Percentiles rank a stretch among this genome's conserved stretches.
These are phyloP conservation scores for Nerophis ophidion DNA, from an alignment of 2,113 vertebrate genomes.

Conservation along the genomic window DNA sequence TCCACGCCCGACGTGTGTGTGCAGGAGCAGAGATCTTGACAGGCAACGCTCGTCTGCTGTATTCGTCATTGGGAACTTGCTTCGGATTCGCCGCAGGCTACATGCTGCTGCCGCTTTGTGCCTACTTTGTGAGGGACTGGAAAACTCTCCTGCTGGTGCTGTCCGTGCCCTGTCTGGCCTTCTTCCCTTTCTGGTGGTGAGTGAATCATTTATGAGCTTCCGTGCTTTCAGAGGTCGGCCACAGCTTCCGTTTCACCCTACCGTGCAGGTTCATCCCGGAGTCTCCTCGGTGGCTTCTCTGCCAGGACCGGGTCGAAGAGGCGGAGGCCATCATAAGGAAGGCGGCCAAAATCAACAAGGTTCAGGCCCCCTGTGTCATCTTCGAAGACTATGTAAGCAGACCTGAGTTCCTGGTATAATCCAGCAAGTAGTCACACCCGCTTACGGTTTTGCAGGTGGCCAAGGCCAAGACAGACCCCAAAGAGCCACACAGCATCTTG, in stretches of 20 bases:
- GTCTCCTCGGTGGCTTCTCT: slow-evolving; percentile 87
- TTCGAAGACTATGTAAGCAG: slow-evolving; percentile 69
- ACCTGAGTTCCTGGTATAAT: no score
- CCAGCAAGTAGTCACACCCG: no score
- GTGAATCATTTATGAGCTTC: slow-evolving; percentile 36
- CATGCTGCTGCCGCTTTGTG: slow-evolving; percentile 80
- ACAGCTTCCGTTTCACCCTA: background rate
- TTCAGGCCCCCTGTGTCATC: slow-evolving; percentile 72
- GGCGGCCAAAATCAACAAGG: slow-evolving; percentile 78
- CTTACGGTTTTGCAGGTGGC: background rate
- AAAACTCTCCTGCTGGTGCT: slow-evolving; percentile 72
- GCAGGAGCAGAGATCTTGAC: slow-evolving; percentile 82
- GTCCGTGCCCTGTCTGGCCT: slow-evolving; percentile 72
- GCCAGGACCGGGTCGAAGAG: slow-evolving; percentile 78
- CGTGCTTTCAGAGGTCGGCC: background rate
- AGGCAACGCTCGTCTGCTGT: slow-evolving; percentile 74
- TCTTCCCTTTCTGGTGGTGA: slow-evolving; percentile 82
- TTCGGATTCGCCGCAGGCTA: slow-evolving; percentile 77
- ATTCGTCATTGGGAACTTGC: slow-evolving; percentile 75
- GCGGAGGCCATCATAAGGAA: slow-evolving; percentile 79
- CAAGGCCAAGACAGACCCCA: slow-evolving; percentile 1
- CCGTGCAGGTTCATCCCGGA: slow-evolving; percentile 82
- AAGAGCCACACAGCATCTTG: slow-evolving; percentile 60
- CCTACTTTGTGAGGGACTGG: slow-evolving; percentile 82
- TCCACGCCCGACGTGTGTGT: background rate